These are phyloP conservation scores for Anoplophora glabripennis DNA, from an alignment of 1,140 invertebrate species.

Conservation along the genomic window DNA sequence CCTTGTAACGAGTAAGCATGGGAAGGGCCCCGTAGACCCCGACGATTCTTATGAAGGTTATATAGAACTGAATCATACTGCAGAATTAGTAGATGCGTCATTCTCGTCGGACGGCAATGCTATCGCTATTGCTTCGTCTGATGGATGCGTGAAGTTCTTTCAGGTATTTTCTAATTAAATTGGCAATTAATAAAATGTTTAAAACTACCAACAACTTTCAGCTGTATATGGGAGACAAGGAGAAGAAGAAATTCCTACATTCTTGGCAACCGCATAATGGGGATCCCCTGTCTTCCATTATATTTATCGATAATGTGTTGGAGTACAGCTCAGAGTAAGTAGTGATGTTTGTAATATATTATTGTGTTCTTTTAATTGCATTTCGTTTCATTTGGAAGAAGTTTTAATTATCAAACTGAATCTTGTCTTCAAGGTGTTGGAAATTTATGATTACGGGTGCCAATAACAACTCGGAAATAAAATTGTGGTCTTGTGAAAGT, in stretches of 20 bases:
- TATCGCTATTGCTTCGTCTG: slow-evolving; percentile 80
- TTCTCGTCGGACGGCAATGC: slow-evolving; percentile 93
- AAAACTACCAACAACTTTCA: slow-evolving; percentile 69
- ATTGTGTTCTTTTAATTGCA: neutral
- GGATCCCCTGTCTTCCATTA: slow-evolving; percentile 77
- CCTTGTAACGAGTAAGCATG: slow-evolving; percentile 54
- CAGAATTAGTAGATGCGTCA: slow-evolving; percentile 78
- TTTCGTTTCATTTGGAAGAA: neutral
- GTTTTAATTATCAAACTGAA: too few relatives aligned
- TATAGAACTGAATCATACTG: slow-evolving; percentile 65
- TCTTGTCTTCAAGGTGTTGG: slow-evolving; percentile 81
- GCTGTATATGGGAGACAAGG: slow-evolving; percentile 62
- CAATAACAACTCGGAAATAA: slow-evolving; percentile 85
- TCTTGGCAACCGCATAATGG: slow-evolving; percentile 89
- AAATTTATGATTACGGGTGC: slow-evolving; percentile 90
- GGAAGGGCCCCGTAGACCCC: slow-evolving; percentile 50
- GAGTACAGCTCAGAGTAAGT: slow-evolving; percentile 79
- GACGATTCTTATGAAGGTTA: slow-evolving; percentile 56
- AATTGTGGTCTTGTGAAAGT: slow-evolving; percentile 90
- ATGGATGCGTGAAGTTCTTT: slow-evolving; percentile 90
- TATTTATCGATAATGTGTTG: slow-evolving; percentile 91
- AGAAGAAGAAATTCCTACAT: slow-evolving; percentile 76
- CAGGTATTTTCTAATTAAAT: slow-evolving; percentile 57
- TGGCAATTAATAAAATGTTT: neutral
- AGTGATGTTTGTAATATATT: slow-evolving; percentile 8